Evolutionary conservation across 1,140 invertebrate genomes (phyloP), one percentile per base, ranked within the genome.

Genomic region (Magallana ariakensis): DNA sequence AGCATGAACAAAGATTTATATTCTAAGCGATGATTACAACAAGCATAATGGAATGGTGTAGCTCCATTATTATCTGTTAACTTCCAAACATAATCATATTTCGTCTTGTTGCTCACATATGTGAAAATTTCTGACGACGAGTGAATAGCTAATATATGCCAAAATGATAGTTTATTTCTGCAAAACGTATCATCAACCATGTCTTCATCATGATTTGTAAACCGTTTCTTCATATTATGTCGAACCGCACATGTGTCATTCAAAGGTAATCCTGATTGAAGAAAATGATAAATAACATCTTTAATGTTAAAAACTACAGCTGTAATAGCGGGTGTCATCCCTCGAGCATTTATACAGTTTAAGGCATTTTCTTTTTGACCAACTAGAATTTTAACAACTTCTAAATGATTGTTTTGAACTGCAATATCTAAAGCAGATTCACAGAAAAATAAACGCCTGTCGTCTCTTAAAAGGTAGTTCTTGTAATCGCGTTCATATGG

Each of bases 361-460:
- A 62, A n/a, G 0, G 58, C 58, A 62, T 62, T 62, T 5, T 7
- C 0, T 19, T 62, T 33, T 53, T 82, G 0, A 0, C 13, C 19
- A 8, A 55, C 2, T 19, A 86, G 57, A 6, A 15, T 60, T 13
- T 66, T 83, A 22, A 86, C 80, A 54, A 82, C 26, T 0, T 66
- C 4, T 22, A 86, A 15, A 62, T 86, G 85, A 10, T 80, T 80
- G 13, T 62, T 86, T 19, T 58, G 55, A 15, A 86, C 57, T 15
- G 85, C 85, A 62, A 60, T 19, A 54, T 86, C 22, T 2, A 86
- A 62, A 10, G 85, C 75, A 15, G 85, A 26, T 62, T 86, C 85
- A 22, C 80, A 86, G 0, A 58, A 62, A 13, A 62, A 46, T 9
- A 86, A 55, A 62, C 53, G 80, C 57, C 56, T 62, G 13, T 86